Evolutionary conservation across 30 jellyfish, hydroid and myxozoan genomes (phyloP).

Genomic region (Turritopsis rubra): DNA sequence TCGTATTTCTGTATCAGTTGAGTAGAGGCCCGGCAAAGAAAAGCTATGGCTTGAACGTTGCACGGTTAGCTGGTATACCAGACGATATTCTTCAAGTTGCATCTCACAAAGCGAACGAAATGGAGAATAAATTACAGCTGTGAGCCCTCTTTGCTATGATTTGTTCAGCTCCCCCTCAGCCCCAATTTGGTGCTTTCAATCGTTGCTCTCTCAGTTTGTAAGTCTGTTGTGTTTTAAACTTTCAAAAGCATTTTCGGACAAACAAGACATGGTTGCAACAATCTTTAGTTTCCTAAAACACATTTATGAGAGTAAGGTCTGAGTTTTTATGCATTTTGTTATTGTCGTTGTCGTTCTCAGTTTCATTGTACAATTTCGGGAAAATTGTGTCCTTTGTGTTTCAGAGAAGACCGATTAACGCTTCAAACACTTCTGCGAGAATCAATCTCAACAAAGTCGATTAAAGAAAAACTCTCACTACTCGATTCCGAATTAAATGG

Average conservation of each 20-base stretch:
- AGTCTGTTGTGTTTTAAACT: too few relatives aligned
- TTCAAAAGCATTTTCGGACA: too few relatives aligned
- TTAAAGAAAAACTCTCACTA: neutral
- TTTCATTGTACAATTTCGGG: too few relatives aligned
- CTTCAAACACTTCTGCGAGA: neutral
- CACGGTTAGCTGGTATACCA: slow-evolving; percentile 61
- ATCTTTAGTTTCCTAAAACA: too few relatives aligned
- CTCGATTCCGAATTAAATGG: neutral
- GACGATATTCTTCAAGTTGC: slow-evolving; percentile 6
- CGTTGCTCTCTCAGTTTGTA: too few relatives aligned
- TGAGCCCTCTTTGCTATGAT: neutral
- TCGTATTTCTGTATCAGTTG: slow-evolving; percentile 19
- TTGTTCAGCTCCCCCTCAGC: neutral
- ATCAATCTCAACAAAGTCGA: neutral
- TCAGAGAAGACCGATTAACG: neutral
- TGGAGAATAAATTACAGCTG: slow-evolving; percentile 13
- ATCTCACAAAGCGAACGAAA: slow-evolving; percentile 15
- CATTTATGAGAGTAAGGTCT: too few relatives aligned
- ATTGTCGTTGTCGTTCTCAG: too few relatives aligned
- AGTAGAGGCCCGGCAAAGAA: slow-evolving; percentile 30
- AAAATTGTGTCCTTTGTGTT: too few relatives aligned
- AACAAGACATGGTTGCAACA: too few relatives aligned
- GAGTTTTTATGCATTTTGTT: too few relatives aligned
- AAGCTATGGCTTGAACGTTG: slow-evolving; percentile 70
- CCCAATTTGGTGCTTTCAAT: too few relatives aligned